phyloP scores from a whole-genome alignment of 2,797 vertebrate genomes.

The Enoplosus armatus region DNA sequence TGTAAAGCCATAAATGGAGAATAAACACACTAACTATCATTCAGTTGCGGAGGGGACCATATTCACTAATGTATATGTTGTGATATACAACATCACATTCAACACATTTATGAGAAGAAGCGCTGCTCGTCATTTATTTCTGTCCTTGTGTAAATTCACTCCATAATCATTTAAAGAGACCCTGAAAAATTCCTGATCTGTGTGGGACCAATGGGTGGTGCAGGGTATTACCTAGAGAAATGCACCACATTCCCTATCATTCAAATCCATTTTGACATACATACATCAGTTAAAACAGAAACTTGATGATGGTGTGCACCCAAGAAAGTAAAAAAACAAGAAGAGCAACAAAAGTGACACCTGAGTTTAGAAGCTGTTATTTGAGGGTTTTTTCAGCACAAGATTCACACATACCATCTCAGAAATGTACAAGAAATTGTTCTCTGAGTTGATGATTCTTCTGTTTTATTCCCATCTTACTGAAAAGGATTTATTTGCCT shows the following conservation, averaged over 20 bases:
- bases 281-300: neutral
- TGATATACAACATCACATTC: slow-evolving; percentile 67
- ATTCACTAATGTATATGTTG: slow-evolving; percentile 87
- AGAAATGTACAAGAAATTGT: neutral
- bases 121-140: slow-evolving; percentile 70
- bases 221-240: neutral
- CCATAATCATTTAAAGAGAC: slow-evolving; percentile 68
- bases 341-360: neutral
- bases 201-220: neutral
- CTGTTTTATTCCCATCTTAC: neutral
- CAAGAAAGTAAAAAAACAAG: neutral
- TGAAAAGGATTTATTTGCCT: neutral
- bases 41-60: slow-evolving; percentile 91
- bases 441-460: neutral
- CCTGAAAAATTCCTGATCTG: slow-evolving; percentile 46
- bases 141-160: slow-evolving; percentile 67
- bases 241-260: neutral
- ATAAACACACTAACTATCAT: slow-evolving; percentile 95
- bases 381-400: neutral
- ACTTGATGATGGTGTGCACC: neutral
- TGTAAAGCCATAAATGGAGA: slow-evolving; percentile 90
- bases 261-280: neutral
- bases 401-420: too few species aligned
- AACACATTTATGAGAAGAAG: slow-evolving; percentile 74
- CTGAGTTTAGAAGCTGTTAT: neutral